Base-by-base conservation (phyloP, 1,140 invertebrate genomes). In the Drosophila varians region DNA sequence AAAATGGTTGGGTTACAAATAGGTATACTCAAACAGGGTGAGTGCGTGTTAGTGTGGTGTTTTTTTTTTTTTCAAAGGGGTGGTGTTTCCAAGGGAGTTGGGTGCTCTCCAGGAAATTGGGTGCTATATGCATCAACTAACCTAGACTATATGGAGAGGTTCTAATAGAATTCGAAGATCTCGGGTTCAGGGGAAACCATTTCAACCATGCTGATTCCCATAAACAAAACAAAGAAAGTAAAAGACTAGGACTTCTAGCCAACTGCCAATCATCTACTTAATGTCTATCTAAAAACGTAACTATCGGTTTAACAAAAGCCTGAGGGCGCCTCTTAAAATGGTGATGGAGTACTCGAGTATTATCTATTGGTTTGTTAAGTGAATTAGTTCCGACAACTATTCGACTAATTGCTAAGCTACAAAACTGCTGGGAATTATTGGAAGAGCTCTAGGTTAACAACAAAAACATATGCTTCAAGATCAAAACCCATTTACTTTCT, bases 401-500 rank as follows among this genome's bases (percentile, higher is more conserved):
- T 51, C 46, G 42, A 47, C 28, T 31, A 48, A 48, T 36, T 14
- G 40, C 57, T 49, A 73, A 73, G 57, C 69, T 73, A 74, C 4
- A 12, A n/a, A 38, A 64, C 16, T 46, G 46, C 34, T 49, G n/a
- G 28, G 64, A 73, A 64, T 61, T 56, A 58, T 73, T 87, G 80
- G 82, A 86, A 86, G 80, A 86, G 57, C 82, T 42, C 72, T 87
- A 86, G 62, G 26, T 40, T 65, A 64, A 74, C 48, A 55, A 64
- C 21, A 73, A 64, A 36, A 48, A 21, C 31, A 51, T 54, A 54
- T 45, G 34, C 26, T 23, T 69, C 5, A 43, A 43, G 47, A 60
- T 58, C 23, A 46, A 58, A 34, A 19, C 56, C 43, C 26, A 60
- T 66, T n/a, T 84, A 86, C 57, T 82, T 73, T 57, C 72, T 84